A percentile compares a stretch with the other conserved stretches of the same genome.
These are phyloP conservation scores for Tubiluchus corallicola DNA, from an alignment of 2,888 invertebrate species.

Conservation along the genomic window DNA sequence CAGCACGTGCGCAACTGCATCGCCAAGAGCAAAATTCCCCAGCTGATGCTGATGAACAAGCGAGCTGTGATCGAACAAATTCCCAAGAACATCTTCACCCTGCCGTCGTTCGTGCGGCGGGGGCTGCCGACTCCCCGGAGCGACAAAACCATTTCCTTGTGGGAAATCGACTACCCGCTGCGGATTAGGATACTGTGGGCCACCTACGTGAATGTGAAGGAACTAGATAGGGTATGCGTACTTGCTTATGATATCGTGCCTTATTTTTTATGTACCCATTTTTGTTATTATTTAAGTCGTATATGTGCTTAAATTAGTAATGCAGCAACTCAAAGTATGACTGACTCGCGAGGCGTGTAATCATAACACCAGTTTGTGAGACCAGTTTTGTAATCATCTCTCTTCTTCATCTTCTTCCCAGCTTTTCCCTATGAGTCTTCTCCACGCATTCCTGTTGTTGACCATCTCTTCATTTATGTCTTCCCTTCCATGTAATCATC, in stretches of 20 bases:
- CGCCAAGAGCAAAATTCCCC: conserved; percentile 29
- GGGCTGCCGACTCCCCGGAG: conserved; percentile 9
- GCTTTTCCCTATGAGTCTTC: no score
- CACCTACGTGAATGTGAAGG: conserved; percentile 35
- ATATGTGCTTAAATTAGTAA: no score
- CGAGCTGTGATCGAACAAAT: conserved; percentile 29
- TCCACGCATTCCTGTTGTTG: no score
- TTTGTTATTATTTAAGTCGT: no score
- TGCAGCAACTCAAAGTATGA: no score
- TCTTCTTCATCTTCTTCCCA: no score
- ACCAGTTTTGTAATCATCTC: neutral
- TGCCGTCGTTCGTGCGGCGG: conserved; percentile 27
- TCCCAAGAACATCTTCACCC: conserved; percentile 27
- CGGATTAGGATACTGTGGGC: conserved; percentile 32
- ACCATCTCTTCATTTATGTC: no score
- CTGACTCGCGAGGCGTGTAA: no score
- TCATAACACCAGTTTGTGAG: conserved; percentile 5
- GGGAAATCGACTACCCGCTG: conserved; percentile 29
- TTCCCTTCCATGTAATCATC: no score
- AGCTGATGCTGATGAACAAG: conserved; percentile 32
- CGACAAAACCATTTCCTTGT: conserved; percentile 27
- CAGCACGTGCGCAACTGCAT: conserved; percentile 34
- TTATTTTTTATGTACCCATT: no score
- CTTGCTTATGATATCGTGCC: neutral
- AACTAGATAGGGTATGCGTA: conserved; percentile 29